Evolutionary conservation across 2,797 vertebrate species (phyloP).

Genomic region (Channa striata): DNA sequence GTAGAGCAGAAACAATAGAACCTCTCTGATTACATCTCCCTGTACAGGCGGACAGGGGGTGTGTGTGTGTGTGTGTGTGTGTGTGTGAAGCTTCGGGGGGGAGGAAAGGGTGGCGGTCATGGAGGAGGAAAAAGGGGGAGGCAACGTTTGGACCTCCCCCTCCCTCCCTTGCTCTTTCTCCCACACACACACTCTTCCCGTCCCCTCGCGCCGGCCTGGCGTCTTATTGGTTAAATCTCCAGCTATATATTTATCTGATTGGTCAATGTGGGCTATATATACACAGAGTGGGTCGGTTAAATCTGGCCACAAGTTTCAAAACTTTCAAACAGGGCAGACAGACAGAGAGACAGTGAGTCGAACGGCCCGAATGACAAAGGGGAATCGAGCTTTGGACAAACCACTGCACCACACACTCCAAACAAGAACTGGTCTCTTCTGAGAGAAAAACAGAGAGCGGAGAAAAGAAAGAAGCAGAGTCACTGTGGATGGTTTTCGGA

Average conservation of each 20-base stretch:
- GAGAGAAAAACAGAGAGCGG: constrained; percentile 30
- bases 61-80: constrained; percentile 51
- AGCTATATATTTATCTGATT: constrained; percentile 81
- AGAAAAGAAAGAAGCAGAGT: constrained; percentile 57
- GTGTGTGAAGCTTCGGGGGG: constrained; percentile 46
- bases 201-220: constrained; percentile 65
- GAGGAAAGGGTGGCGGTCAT: constrained; percentile 64
- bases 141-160: constrained; percentile 29
- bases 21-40: constrained; percentile 80
- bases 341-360: constrained; percentile 59
- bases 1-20: constrained; percentile 79
- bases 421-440: constrained; percentile 62
- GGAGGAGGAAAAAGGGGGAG: constrained; percentile 62
- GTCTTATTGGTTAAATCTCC: constrained; percentile 73
- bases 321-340: constrained; percentile 72
- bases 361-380: constrained; percentile 58
- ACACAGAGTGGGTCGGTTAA: constrained; percentile 83
- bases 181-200: constrained; percentile 43
- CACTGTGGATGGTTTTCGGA: constrained; percentile 58
- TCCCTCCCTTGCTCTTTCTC: background rate
- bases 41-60: constrained; percentile 56
- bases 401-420: constrained; percentile 63
- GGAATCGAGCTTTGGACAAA: constrained; percentile 64
- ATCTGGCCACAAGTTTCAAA: constrained; percentile 86
- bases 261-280: constrained; percentile 88